Evolutionary conservation across 2,888 invertebrate species (phyloP), one percentile per base, ranked within the genome.

Genomic region (Cepaea hortensis): DNA sequence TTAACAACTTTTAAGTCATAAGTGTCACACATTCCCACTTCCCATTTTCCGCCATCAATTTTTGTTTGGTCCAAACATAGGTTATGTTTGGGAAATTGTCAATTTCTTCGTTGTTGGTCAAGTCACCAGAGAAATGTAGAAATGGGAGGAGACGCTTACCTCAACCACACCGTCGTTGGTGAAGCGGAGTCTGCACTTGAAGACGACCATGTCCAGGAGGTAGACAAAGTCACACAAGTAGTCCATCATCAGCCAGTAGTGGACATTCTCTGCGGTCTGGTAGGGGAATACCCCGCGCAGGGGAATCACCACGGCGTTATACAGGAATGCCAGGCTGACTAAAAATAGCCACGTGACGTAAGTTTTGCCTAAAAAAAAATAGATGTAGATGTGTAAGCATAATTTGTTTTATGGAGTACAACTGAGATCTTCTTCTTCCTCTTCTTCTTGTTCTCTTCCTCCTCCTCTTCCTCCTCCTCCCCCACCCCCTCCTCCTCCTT

Each of bases 281-380:
- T 93, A 93, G 0, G 93, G 91, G 87, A 95, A 95, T 9, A 94
- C 91, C 6, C 92, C 93, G 46, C 95, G 89, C 62, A 95, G 89
- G 7, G 94, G 92, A 50, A 94, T 93, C 20, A 91, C 91, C 81
- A 91, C 90, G 80, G 92, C 92, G 90, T 95, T 94, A 90, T 95
- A 95, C 90, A 94, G 90, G 89, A 93, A 94, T 20, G 93, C 93
- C 86, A 93, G 55, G 18, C 93, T 93, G 20, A 94, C 93, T 61
- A 94, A 87, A 72, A 92, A 91, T 82, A 95, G 85, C 95, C 95
- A 95, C 35, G 90, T 76, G 84, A 94, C 88, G 90, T 94, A 94
- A 23, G 91, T 85, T 82, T 91, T 93, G 89, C 93, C 94, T 94
- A 90, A 48, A 76, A 76, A 4, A 18, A 68, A 55, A 11, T 55